Conservation (phyloP, 2,888 invertebrate genomes). For the Monopis laevigella region DNA sequence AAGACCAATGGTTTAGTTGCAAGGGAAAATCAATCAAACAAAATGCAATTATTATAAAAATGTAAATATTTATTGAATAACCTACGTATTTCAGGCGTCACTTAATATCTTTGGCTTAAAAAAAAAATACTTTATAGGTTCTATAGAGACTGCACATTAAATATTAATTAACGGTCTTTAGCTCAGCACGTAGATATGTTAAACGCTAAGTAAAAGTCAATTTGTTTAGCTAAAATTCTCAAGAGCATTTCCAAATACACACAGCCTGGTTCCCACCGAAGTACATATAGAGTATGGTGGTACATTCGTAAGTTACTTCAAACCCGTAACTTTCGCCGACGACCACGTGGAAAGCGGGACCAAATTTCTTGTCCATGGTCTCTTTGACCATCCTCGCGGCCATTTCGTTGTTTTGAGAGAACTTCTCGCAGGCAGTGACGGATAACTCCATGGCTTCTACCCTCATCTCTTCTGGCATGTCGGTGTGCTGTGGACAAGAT, state of each 20-base stretch:
- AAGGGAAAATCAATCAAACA: no score
- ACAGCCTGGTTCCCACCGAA: slow-evolving; percentile 92
- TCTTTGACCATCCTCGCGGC: slow-evolving; percentile 96
- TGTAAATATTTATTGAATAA: no score
- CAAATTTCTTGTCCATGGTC: slow-evolving; percentile 94
- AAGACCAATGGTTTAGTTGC: no score
- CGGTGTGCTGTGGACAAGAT: slow-evolving; percentile 77
- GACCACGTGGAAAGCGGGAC: slow-evolving; percentile 94
- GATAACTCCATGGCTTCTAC: slow-evolving; percentile 89
- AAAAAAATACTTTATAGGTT: no score
- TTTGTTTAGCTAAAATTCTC: no score
- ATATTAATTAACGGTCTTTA: no score
- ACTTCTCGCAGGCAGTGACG: slow-evolving; percentile 94
- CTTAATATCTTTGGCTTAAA: no score
- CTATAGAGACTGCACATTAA: no score
- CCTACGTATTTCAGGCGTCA: no score
- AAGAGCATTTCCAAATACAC: slow-evolving; percentile 89
- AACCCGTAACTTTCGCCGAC: slow-evolving; percentile 96
- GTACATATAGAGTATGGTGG: slow-evolving; percentile 86
- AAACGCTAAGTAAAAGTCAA: no score
- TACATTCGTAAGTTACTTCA: slow-evolving; percentile 91
- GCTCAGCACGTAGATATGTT: no score
- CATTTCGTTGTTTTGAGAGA: slow-evolving; percentile 83
- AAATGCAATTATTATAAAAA: no score
- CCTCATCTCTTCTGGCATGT: slow-evolving; percentile 95